Evolutionary conservation across 1,140 invertebrate genomes (phyloP).

Genomic region (Zaprionus nigranus): DNA sequence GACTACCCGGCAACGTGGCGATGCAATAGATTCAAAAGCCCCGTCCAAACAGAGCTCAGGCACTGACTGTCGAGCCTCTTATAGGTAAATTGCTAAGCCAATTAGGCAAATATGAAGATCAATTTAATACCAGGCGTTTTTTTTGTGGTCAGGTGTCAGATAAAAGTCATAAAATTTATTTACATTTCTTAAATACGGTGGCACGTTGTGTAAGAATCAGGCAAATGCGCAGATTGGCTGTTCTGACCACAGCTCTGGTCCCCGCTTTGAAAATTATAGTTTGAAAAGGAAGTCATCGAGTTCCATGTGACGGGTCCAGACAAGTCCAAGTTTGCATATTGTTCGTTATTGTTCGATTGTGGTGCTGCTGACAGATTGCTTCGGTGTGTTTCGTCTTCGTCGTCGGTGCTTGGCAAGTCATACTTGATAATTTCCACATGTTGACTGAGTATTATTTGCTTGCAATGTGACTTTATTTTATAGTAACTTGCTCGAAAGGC

Average conservation of each 20-base stretch:
- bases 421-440: slow-evolving; percentile 59
- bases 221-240: slow-evolving; percentile 48
- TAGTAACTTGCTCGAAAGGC: slow-evolving; percentile 59
- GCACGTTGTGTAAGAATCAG: not conserved
- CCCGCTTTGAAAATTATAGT: slow-evolving; percentile 15
- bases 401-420: slow-evolving; percentile 63
- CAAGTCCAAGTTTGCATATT: not conserved
- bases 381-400: slow-evolving; percentile 13
- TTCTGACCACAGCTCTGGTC: slow-evolving; percentile 59
- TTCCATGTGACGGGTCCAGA: not conserved
- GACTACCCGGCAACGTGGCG: slow-evolving; percentile 28
- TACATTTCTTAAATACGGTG: not conserved
- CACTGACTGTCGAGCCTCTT: slow-evolving; percentile 29
- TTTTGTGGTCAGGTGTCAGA: slow-evolving; percentile 39
- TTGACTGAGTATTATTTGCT: slow-evolving; percentile 59
- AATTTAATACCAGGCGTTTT: not conserved
- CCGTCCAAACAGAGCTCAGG: slow-evolving; percentile 15
- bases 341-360: not conserved
- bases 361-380: not conserved
- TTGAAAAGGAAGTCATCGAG: not conserved
- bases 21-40: slow-evolving; percentile 39
- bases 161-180: slow-evolving; percentile 47
- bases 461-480: slow-evolving; percentile 69
- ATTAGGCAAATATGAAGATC: slow-evolving; percentile 40
- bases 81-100: slow-evolving; percentile 56